These are phyloP conservation scores for Drepana falcataria DNA, from an alignment of 2,888 invertebrate genomes.

Conservation along the genomic window DNA sequence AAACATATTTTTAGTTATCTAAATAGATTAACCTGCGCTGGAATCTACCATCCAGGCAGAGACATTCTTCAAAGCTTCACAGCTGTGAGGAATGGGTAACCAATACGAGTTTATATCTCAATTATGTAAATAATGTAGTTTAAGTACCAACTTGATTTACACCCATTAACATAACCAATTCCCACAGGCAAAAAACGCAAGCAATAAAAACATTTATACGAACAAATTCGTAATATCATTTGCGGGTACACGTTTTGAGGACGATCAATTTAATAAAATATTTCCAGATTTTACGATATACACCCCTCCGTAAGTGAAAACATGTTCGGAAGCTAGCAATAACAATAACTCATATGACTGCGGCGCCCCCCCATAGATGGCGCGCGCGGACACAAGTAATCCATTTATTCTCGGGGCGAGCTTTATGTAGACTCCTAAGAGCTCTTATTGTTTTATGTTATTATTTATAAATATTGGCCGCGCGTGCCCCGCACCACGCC, in stretches of 20 bases:
- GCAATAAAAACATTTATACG: not conserved
- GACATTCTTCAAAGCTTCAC: too few species aligned
- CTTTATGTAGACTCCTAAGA: constrained; percentile 74
- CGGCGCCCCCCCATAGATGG: constrained; percentile 73
- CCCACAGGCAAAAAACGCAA: not conserved
- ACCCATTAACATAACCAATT: not conserved
- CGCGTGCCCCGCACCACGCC: constrained; percentile 42
- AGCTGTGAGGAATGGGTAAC: too few species aligned
- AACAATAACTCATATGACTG: constrained; percentile 73
- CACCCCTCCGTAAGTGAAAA: constrained; percentile 64
- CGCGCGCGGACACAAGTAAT: constrained; percentile 75
- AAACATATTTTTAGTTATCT: too few species aligned
- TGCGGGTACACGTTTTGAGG: constrained; percentile 38
- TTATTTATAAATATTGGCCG: constrained; percentile 67
- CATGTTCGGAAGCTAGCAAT: constrained; percentile 72
- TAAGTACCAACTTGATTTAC: not conserved
- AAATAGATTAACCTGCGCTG: too few species aligned
- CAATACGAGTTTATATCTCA: too few species aligned
- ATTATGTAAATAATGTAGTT: too few species aligned
- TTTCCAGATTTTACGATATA: constrained; percentile 66
- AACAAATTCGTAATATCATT: constrained; percentile 13
- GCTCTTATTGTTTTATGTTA: constrained; percentile 72
- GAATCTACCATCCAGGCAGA: too few species aligned
- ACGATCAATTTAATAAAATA: constrained; percentile 65
- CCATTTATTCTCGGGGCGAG: constrained; percentile 77